These are phyloP conservation scores for Acanthurus leucopareius DNA, from an alignment of 2,797 vertebrate species.

Conservation along the genomic window DNA sequence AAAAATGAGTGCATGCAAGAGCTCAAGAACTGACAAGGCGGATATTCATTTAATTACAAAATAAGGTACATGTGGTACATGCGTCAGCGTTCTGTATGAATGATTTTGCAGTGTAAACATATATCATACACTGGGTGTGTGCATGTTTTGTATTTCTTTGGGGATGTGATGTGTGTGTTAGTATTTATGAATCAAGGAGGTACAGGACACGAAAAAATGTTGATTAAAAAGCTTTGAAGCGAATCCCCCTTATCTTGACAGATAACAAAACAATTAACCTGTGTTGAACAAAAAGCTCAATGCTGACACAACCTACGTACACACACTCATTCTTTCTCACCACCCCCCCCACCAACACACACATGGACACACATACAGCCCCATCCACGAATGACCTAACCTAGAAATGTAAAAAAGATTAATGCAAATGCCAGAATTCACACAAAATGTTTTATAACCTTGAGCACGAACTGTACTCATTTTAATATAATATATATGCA, in stretches of 20 bases:
- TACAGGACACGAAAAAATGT: conserved; percentile 27
- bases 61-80: neutral
- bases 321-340: neutral
- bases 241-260: conserved; percentile 40
- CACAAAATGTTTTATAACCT: too few species aligned
- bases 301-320: neutral
- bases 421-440: too few species aligned
- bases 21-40: neutral
- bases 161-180: conserved; percentile 1
- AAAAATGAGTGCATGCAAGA: neutral
- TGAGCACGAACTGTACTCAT: too few species aligned
- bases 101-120: neutral
- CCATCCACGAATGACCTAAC: too few species aligned
- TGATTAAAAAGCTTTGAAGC: conserved; percentile 63
- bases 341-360: neutral
- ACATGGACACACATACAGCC: neutral
- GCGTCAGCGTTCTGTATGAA: neutral
- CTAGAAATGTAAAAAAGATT: too few species aligned
- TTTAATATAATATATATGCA: neutral
- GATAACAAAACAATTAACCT: conserved; percentile 56
- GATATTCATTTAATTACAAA: neutral
- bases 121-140: neutral
- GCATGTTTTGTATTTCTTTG: conserved; percentile 6
- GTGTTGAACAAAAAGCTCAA: conserved; percentile 20
- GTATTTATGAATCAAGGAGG: conserved; percentile 9